Evolutionary conservation across 2,113 vertebrate genomes (phyloP), one percentile per base, ranked within the genome.

Genomic region (Ammodytes marinus): DNA sequence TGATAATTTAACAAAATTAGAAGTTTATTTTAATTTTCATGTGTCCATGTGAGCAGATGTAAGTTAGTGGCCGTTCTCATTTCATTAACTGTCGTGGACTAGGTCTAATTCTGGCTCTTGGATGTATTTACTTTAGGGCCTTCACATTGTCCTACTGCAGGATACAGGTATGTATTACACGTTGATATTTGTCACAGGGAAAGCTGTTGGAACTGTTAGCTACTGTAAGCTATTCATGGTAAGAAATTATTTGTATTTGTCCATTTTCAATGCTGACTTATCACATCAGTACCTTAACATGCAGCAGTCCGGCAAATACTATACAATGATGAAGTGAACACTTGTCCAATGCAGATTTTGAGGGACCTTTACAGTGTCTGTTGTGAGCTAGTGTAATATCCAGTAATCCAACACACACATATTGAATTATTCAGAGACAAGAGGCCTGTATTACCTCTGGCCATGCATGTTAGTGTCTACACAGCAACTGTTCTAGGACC

Each of bases 391-490:
- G 27, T 27, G n/a, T 43, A 6, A 46, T 14, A 65, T 45, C 13
- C 10, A 14, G 45, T 9, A 74, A 70, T 37, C 55, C 65, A 73
- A 52, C 39, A 65, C 19, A 72, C 27, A 60, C 6, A 49, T 45
- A 66, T 14, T 57, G 12, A 61, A 53, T 52, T n/a, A 53, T 40
- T 15, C 8, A 59, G 17, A 6, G 4, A 46, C 17, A 46, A 46
- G 42, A 19, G 6, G 2, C 0, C 1, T 47, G 64, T 60, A 27
- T 64, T 73, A 53, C 13, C 8, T 69, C 14, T 57, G 60, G 66
- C 35, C 79, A 74, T 79, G 77, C 79, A 45, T 69, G 74, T 72
- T 65, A 78, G 69, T 35, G 17, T 39, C 63, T 63, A 58, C 17
- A 11, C 3, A 58, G 55, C 87, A 80, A 69, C 69, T 86, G 64